These are phyloP conservation scores for Jordanella pulchra DNA, from an alignment of 2,797 vertebrate species.

Conservation along the genomic window DNA sequence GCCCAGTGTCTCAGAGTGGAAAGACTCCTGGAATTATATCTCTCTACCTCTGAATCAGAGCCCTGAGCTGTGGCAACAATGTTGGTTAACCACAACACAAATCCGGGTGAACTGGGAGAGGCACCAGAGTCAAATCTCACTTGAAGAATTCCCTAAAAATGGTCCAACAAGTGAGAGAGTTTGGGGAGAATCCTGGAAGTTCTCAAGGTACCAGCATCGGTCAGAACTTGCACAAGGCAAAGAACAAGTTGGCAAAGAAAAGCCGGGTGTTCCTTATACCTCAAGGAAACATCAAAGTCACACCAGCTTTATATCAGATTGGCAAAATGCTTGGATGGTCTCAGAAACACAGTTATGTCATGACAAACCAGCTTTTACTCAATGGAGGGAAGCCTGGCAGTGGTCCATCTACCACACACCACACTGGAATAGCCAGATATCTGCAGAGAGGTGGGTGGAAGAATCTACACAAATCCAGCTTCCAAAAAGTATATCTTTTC, in stretches of 20 bases:
- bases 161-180: conserved; percentile 27
- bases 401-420: conserved; percentile 35
- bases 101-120: conserved; percentile 18
- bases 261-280: background rate
- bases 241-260: conserved; percentile 6
- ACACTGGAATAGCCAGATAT: conserved; percentile 8
- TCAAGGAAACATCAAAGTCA: background rate
- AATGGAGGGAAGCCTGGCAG: conserved; percentile 67
- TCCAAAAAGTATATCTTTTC: conserved; percentile 25
- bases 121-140: conserved; percentile 29
- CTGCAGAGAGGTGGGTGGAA: conserved; percentile 14
- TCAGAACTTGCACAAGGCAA: conserved; percentile 14
- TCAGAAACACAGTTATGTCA: conserved; percentile 51
- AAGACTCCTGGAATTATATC: conserved; percentile 56
- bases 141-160: conserved; percentile 40
- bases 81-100: conserved; percentile 43
- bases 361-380: conserved; percentile 54
- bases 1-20: conserved; percentile 46
- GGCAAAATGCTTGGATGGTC: conserved; percentile 62
- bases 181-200: conserved; percentile 67
- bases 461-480: conserved; percentile 40
- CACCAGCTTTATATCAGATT: conserved; percentile 42
- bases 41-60: conserved; percentile 49
- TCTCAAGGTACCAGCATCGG: conserved; percentile 28
- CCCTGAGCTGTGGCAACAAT: conserved; percentile 55